These are phyloP conservation scores for Eretmocerus hayati DNA, from an alignment of 2,888 invertebrate species.

Conservation along the genomic window DNA sequence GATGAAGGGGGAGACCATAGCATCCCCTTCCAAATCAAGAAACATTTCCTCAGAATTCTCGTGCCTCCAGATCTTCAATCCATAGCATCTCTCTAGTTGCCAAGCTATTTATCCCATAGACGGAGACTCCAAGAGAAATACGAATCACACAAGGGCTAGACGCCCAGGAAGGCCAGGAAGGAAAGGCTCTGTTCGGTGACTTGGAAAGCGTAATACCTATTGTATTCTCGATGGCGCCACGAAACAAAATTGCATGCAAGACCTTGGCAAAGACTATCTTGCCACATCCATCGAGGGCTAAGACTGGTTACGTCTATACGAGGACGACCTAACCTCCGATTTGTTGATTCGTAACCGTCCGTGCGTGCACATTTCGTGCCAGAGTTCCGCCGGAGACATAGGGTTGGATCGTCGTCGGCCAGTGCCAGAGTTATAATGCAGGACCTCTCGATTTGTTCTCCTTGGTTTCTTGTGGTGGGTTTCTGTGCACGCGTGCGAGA, in stretches of 20 bases:
- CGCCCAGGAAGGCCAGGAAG: conserved; percentile 5
- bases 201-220: conserved; percentile 36
- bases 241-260: conserved; percentile 31
- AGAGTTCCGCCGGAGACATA: conserved; percentile 1
- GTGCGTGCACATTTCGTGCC: conserved; percentile 24
- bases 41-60: no score
- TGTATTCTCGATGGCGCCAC: conserved; percentile 26
- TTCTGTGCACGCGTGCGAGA: no score
- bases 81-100: no score
- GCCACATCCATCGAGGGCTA: background rate
- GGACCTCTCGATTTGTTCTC: no score
- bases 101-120: background rate
- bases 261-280: background rate
- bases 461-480: no score
- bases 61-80: no score
- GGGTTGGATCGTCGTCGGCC: no score
- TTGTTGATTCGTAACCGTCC: conserved; percentile 26
- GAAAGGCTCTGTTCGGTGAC: conserved; percentile 25
- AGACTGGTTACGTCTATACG: no score
- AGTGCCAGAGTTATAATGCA: no score
- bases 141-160: background rate
- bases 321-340: no score
- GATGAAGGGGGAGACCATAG: no score
- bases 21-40: no score
- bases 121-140: background rate